Evolutionary conservation across 2,888 invertebrate species (phyloP), one percentile per base, ranked within the genome.

Genomic region (Lepidocyrtoides sp.): DNA sequence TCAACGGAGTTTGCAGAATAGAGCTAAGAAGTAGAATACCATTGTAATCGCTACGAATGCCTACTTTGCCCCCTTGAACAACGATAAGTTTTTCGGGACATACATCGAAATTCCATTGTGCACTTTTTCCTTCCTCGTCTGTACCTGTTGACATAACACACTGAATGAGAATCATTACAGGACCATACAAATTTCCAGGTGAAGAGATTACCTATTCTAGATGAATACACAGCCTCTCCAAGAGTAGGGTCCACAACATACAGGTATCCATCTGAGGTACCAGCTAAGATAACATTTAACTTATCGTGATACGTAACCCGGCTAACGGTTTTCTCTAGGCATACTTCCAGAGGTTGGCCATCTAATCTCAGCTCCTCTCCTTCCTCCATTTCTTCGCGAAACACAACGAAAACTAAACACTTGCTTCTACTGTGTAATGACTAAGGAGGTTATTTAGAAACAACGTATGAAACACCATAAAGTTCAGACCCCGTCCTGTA

Each of bases 21-120:
- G 98, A 98, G 95, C 98, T 98, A 94, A 99, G 96, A 89, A 99
- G 96, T 83, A 99, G 96, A 85, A 98, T 98, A 92, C 98, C 98
- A 96, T 98, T 98, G 95, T 98, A 98, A 95, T 98, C 98, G 87
- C 97, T 97, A 91, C 99, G 96, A 92, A 98, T 97, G 93, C 98
- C 98, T 94, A 98, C 96, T 93, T 97, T 97, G 94, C 96, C 96
- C 93, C 97, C 97, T 96, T 98, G 97, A 96, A 97, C 97, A 95
- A 98, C 97, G 94, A 98, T 96, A 94, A 98, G 96, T 95, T 98
- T 97, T 95, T 98, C 98, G 95, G 97, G 97, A 92, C 97, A 97
- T 0, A 93, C 72, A 75, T 69, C 84, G 41, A 93, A 93, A 72
- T 92, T 89, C 93, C 93, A 93, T 1, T 85, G 26, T 0, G 48